Percentiles rank a stretch among this genome's conserved stretches.
phyloP scores from a whole-genome alignment of 2,888 invertebrate genomes.

The Pyrrhia umbra region DNA sequence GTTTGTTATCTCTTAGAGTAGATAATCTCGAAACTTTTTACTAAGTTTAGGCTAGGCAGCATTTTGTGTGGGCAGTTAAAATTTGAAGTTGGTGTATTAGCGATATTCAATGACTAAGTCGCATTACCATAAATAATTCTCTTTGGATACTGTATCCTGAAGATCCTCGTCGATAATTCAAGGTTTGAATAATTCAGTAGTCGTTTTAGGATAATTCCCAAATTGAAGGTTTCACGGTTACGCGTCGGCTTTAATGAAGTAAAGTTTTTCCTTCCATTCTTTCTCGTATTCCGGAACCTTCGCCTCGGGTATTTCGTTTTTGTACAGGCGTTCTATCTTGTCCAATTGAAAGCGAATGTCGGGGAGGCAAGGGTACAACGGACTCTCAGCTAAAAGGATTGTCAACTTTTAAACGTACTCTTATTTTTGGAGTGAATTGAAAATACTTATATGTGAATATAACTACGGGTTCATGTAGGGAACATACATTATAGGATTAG shows the following conservation, averaged over 20 bases:
- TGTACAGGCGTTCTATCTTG: slow-evolving; percentile 50
- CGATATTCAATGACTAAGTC: slow-evolving; percentile 67
- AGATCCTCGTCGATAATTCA: slow-evolving; percentile 83
- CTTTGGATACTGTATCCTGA: slow-evolving; percentile 78
- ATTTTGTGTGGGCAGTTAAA: slow-evolving; percentile 21
- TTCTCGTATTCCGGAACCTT: slow-evolving; percentile 54
- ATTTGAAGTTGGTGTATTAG: slow-evolving; percentile 49
- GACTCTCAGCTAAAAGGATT: slow-evolving; percentile 58
- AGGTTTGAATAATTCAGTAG: slow-evolving; percentile 84
- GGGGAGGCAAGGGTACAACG: slow-evolving; percentile 33
- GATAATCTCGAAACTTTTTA: slow-evolving; percentile 41
- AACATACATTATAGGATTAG: no score
- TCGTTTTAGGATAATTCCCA: slow-evolving; percentile 83
- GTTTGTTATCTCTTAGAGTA: slow-evolving; percentile 38
- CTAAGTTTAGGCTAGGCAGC: slow-evolving; percentile 16
- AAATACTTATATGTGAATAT: slow-evolving; percentile 16
- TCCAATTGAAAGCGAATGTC: slow-evolving; percentile 60
- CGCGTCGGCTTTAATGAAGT: slow-evolving; percentile 77
- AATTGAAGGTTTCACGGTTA: slow-evolving; percentile 82
- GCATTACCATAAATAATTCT: slow-evolving; percentile 81
- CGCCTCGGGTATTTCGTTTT: slow-evolving; percentile 52
- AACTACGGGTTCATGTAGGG: slow-evolving; percentile 5
- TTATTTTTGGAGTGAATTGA: slow-evolving; percentile 40
- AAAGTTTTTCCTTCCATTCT: slow-evolving; percentile 69
- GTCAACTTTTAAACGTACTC: slow-evolving; percentile 54